phyloP scores from a whole-genome alignment of 53 echinoderm and acorn worm genomes.

The Paracentrotus lividus region DNA sequence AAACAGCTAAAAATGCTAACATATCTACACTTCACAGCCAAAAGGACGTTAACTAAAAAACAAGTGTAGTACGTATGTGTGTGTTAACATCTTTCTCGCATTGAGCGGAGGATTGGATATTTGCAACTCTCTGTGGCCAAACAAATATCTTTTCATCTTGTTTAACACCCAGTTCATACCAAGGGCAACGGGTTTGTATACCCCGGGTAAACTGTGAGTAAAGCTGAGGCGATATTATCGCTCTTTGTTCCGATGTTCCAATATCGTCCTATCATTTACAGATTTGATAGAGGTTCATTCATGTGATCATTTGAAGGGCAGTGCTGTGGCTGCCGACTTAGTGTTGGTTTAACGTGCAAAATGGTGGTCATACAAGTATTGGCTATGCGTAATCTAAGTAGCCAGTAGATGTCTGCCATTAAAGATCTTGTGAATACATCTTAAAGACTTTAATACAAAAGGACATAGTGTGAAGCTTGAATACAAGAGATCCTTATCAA shows the following conservation, averaged over 20 bases:
- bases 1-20: not conserved
- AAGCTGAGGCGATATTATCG: not conserved
- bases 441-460: too few relatives aligned
- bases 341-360: not conserved
- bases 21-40: not conserved
- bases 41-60: too few relatives aligned
- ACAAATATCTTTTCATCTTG: not conserved
- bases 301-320: not conserved
- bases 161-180: not conserved
- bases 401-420: too few relatives aligned
- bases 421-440: too few relatives aligned
- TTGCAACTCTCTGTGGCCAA: not conserved
- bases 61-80: too few relatives aligned
- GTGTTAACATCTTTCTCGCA: too few relatives aligned
- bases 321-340: not conserved
- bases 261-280: not conserved
- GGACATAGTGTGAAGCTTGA: too few relatives aligned
- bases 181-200: not conserved
- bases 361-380: not conserved
- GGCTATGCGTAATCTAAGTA: too few relatives aligned
- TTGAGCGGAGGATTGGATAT: not conserved
- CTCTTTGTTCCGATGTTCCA: not conserved
- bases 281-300: not conserved
- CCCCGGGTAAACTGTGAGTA: too few relatives aligned
- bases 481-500: too few relatives aligned